Evolutionary conservation across 2,797 vertebrate genomes (phyloP).

Genomic region (Acanthopagrus latus): DNA sequence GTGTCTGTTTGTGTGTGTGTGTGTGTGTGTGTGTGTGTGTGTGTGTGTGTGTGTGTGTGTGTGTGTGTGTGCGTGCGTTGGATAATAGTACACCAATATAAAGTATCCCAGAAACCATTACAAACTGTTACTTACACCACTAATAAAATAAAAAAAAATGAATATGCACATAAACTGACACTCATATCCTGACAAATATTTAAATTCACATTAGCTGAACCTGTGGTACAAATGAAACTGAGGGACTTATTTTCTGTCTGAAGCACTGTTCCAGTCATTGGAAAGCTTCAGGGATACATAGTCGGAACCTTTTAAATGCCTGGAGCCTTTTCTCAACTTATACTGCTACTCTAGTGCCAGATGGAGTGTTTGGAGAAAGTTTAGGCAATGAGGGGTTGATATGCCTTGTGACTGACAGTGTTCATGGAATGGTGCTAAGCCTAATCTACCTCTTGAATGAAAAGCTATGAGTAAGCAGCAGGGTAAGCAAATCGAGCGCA

Average conservation of each 20-base stretch:
- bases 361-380: conserved; percentile 7
- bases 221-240: not conserved
- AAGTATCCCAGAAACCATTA: conserved; percentile 34
- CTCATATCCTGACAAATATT: conserved; percentile 15
- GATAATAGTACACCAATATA: conserved; percentile 46
- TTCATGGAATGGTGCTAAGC: not conserved
- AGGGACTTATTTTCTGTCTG: not conserved
- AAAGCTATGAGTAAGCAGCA: not conserved
- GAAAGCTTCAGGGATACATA: not conserved
- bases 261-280: not conserved
- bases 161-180: conserved; percentile 2
- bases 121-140: not conserved
- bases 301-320: conserved; percentile 7
- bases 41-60: too few relatives aligned
- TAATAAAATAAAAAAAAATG: conserved; percentile 20
- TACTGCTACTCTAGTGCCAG: not conserved
- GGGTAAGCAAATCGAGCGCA: too few relatives aligned
- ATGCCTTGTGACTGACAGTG: not conserved
- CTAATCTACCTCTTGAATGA: not conserved
- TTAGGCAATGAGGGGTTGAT: not conserved
- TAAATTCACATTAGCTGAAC: conserved; percentile 15
- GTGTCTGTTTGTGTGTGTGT: too few relatives aligned
- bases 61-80: not conserved
- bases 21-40: too few relatives aligned
- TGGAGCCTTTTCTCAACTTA: not conserved